Percentiles rank a stretch among this genome's conserved stretches.
These are phyloP conservation scores for Ataeniobius toweri DNA, from an alignment of 2,797 vertebrate species.

Conservation along the genomic window DNA sequence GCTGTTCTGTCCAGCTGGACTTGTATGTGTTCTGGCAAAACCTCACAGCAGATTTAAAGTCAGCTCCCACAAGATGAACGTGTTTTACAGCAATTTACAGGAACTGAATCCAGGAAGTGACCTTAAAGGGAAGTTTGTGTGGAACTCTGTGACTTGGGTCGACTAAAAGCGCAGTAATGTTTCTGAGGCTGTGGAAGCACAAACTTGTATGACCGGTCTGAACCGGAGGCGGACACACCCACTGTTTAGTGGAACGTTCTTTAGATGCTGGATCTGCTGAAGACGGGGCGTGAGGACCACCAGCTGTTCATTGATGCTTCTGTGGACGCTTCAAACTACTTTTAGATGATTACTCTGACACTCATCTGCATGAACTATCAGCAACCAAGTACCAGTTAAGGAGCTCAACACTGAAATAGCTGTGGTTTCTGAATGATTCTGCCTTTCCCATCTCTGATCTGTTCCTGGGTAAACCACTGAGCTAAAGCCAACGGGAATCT, in stretches of 20 bases:
- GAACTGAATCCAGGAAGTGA: constrained; percentile 18
- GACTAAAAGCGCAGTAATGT: not conserved
- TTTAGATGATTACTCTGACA: constrained; percentile 12
- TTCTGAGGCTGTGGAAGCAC: constrained; percentile 7
- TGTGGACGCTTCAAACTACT: constrained; percentile 1
- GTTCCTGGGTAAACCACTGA: no score
- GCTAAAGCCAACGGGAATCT: no score
- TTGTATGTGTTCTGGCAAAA: constrained; percentile 13
- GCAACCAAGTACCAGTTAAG: not conserved
- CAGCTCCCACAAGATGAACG: constrained; percentile 6
- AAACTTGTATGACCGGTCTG: no score
- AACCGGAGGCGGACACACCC: no score
- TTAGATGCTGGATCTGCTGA: not conserved
- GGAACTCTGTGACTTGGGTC: not conserved
- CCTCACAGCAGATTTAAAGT: constrained; percentile 35
- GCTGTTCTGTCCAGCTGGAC: constrained; percentile 21
- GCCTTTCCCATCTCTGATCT: no score
- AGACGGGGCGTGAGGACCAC: not conserved
- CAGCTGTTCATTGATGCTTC: not conserved
- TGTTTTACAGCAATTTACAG: constrained; percentile 2
- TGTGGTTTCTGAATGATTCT: no score
- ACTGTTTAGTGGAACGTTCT: no score
- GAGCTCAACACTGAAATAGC: not conserved
- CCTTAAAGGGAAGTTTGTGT: not conserved
- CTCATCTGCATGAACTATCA: not conserved